These are phyloP conservation scores for Micromesistius poutassou DNA, from an alignment of 2,797 vertebrate genomes.

Conservation along the genomic window DNA sequence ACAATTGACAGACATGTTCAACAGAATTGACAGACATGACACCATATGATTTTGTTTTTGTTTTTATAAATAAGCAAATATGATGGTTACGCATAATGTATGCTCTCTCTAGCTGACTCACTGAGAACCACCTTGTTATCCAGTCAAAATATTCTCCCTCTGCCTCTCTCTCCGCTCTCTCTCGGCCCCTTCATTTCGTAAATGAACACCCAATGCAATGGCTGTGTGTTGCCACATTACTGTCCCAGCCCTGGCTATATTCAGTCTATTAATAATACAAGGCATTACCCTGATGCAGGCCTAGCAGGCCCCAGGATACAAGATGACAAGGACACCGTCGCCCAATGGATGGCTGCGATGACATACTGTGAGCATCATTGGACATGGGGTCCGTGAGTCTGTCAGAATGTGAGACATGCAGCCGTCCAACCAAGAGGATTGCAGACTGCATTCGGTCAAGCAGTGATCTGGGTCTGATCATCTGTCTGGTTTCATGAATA, in stretches of 20 bases:
- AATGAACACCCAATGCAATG: constrained; percentile 1
- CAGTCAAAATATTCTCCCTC: not conserved
- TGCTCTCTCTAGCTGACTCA: not conserved
- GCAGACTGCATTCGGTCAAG: not conserved
- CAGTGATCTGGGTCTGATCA: not conserved
- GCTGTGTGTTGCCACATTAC: not conserved
- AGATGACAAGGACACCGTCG: not conserved
- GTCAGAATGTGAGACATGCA: not conserved
- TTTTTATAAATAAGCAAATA: not conserved
- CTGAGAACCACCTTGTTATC: not conserved
- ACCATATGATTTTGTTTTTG: not conserved
- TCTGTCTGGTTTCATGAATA: not conserved
- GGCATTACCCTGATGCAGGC: not conserved
- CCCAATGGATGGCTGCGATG: not conserved
- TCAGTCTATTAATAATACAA: constrained; percentile 1
- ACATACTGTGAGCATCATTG: not conserved
- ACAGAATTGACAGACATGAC: not conserved
- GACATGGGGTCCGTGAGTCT: not conserved
- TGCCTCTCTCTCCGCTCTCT: not conserved
- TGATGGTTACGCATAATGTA: not conserved
- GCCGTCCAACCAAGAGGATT: not conserved
- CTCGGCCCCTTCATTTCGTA: not conserved
- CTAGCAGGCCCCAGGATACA: not conserved
- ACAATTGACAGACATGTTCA: not conserved
- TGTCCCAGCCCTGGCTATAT: constrained; percentile 6